Evolutionary conservation across 2,797 vertebrate species (phyloP), one percentile per base, ranked within the genome.

Genomic region (Paguma larvata): DNA sequence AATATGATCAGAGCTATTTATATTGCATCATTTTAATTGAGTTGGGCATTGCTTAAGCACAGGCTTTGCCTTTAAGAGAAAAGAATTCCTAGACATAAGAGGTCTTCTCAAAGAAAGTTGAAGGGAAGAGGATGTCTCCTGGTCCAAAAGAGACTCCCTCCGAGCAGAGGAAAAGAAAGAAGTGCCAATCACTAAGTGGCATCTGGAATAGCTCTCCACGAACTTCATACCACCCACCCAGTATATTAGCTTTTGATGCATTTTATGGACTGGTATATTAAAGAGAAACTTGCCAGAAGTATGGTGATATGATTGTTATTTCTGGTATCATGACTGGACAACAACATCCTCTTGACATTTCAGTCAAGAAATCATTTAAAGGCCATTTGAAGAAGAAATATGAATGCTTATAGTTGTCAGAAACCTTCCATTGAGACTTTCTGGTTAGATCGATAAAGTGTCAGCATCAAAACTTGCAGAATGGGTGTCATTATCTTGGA

Each of bases 371-470:
- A 84, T 59, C 88, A 94, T 56, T 95, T 94, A 72, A 91, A 91
- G 86, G 78, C 30, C 38, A 95, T 68, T 78, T 86, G 68, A 96
- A 56, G n/a, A 97, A 96, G 88, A 94, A 95, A 77, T 25, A 48
- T 67, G 82, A 96, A 32, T 72, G 8, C 67, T 65, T 75, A 16
- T 25, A 48, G 44, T 79, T 87, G 80, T 87, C 80, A 89, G 79
- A 96, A 97, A 92, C 15, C 85, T 88, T 72, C 88, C 65, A 72
- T 48, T 89, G 91, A 94, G 87, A 95, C 70, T 90, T 93, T 70
- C 88, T 92, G n/a, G 70, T 68, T 80, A 46, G 38, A 93, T 96
- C 94, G 95, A 88, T 94, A 95, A 70, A 59, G n/a, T 85, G 80
- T 87, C 91, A 96, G 51, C n/a, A 91, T 96, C 59, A 67, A 94